phyloP scores from a whole-genome alignment of 1,140 invertebrate species.

The Mamestra configurata region DNA sequence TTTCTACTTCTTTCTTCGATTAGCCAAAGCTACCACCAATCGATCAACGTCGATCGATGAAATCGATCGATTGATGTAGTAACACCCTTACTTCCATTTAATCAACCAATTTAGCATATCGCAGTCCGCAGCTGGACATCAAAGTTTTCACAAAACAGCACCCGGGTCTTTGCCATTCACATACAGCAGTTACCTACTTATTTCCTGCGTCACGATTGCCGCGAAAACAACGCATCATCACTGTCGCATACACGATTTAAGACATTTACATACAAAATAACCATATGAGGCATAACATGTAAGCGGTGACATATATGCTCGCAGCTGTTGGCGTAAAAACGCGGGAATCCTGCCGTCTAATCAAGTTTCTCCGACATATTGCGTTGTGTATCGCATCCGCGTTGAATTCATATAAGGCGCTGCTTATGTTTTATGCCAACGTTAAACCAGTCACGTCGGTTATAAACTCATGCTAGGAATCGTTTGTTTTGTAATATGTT shows the following conservation, averaged over 20 bases:
- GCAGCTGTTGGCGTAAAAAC: slow-evolving; percentile 13
- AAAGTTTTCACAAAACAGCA: no score
- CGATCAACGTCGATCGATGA: no score
- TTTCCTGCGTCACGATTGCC: no score
- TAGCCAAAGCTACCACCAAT: no score
- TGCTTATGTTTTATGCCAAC: slow-evolving; percentile 44
- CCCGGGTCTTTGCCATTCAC: no score
- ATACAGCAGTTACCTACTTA: no score
- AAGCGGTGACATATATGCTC: background rate
- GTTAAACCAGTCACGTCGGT: slow-evolving; percentile 61
- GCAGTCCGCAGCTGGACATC: no score
- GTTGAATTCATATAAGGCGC: slow-evolving; percentile 49
- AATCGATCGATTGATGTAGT: no score
- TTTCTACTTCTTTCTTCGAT: no score
- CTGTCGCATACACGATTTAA: background rate
- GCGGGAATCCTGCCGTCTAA: slow-evolving; percentile 40
- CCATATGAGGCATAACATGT: background rate
- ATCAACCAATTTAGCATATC: no score
- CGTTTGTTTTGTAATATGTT: slow-evolving; percentile 62
- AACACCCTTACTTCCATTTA: no score
- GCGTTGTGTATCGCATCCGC: slow-evolving; percentile 37
- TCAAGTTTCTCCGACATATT: slow-evolving; percentile 45
- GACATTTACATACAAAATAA: slow-evolving; percentile 7
- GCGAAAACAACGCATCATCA: background rate
- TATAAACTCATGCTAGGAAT: slow-evolving; percentile 63